Percentiles rank a stretch among this genome's conserved stretches.
Conservation (phyloP, 2,888 invertebrate genomes). For the Cordilura impudica region DNA sequence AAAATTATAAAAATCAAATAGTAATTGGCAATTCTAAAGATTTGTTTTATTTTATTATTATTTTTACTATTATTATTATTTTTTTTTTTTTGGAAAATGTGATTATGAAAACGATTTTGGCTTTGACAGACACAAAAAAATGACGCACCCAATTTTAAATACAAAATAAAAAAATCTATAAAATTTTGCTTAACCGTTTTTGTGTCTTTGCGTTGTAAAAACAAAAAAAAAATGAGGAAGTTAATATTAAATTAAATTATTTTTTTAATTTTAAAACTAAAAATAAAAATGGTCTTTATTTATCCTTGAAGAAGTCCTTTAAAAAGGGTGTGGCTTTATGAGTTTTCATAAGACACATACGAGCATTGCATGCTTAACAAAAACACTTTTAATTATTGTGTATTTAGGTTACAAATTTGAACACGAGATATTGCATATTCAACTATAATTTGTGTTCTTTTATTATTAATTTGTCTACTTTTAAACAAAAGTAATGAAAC, state of each 20-base stretch:
- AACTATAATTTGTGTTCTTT: neutral
- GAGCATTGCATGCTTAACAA: neutral
- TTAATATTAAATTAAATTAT: neutral
- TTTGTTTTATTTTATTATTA: neutral
- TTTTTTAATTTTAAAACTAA: neutral
- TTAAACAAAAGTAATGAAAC: conserved; percentile 25
- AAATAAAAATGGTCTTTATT: no score
- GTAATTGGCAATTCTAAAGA: neutral
- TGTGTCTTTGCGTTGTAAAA: neutral
- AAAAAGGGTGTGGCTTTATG: conserved; percentile 27
- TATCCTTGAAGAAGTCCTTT: neutral
- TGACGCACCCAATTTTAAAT: conserved; percentile 64
- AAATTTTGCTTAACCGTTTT: neutral
- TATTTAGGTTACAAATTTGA: neutral
- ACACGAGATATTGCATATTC: conserved; percentile 36
- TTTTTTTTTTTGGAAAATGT: no score
- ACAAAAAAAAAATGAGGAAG: neutral
- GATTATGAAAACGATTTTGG: neutral
- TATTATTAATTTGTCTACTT: conserved; percentile 13
- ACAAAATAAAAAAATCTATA: conserved; percentile 44
- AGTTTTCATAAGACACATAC: neutral
- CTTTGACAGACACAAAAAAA: neutral
- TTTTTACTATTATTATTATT: no score
- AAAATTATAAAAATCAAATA: neutral
- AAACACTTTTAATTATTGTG: neutral